phyloP scores from a whole-genome alignment of 2,797 vertebrate genomes.

The Sebastes wilsoni region DNA sequence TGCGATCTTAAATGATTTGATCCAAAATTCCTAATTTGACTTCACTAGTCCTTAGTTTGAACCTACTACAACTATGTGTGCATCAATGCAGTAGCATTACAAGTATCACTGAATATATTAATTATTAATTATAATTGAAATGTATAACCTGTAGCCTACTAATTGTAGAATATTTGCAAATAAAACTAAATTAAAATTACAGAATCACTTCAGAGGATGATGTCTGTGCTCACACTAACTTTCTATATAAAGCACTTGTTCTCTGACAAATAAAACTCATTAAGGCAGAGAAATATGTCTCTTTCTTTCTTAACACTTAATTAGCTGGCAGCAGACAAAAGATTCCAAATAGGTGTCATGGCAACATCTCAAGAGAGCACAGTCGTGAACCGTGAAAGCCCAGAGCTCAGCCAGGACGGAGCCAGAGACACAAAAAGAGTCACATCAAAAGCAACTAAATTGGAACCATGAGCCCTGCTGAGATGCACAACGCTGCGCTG shows the following conservation, averaged over 20 bases:
- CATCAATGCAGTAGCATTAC: neutral
- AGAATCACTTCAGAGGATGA: neutral
- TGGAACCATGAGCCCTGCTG: slow-evolving; percentile 69
- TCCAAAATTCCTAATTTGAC: neutral
- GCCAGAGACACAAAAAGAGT: slow-evolving; percentile 66
- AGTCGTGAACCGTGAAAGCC: slow-evolving; percentile 63
- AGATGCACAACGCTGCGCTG: slow-evolving; percentile 60
- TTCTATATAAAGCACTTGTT: neutral
- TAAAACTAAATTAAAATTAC: neutral
- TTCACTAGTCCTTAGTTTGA: neutral
- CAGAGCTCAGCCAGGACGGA: slow-evolving; percentile 65
- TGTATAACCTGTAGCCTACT: neutral
- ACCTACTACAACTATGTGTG: neutral
- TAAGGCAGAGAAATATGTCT: slow-evolving; percentile 27
- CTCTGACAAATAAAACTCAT: slow-evolving; percentile 51
- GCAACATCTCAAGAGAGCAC: slow-evolving; percentile 78
- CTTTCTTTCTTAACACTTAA: slow-evolving; percentile 50
- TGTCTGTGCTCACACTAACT: neutral
- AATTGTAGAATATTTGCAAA: neutral
- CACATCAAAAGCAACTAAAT: slow-evolving; percentile 75
- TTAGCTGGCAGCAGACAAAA: slow-evolving; percentile 71
- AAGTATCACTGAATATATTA: neutral
- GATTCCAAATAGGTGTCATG: slow-evolving; percentile 80
- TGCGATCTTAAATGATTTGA: neutral
- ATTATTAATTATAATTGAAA: neutral